Base-by-base conservation (phyloP, 37 sponge, comb jelly and placozoan genomes). In the Diacarnus erythraeanus region DNA sequence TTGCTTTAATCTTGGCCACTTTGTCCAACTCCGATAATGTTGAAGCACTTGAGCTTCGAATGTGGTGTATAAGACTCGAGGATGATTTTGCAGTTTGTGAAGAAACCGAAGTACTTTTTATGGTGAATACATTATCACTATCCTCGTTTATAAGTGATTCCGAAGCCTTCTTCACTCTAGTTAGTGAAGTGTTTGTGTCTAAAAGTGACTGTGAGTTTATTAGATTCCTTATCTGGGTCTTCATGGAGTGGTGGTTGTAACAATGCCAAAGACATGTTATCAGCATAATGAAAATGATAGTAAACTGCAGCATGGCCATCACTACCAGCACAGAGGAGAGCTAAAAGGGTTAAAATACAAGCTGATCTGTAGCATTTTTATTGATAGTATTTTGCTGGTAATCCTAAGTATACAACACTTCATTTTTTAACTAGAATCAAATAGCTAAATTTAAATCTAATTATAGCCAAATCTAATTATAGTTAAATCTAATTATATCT, bases 181-280 rank as follows among this genome's bases (percentile, higher is more conserved):
- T n/a, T n/a, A n/a, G n/a, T n/a, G n/a, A n/a, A 47, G 12, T 47
- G 51, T 47, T 47, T 47, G 6, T 47, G 51, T 47, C 12, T 6
- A 12, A 15, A 47, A 12, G 6, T 47, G 51, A 12, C 12, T 47
- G 6, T 6, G 6, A 12, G 10, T 31, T 31, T 35, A 12, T 25
- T 31, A 65, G 66, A 30, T 2, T 17, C 29, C 9, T 34, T 3
- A 65, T 5, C 9, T 65, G 33, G 29, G 2, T 26, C 2, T 25
- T 17, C 27, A 65, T 31, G 66, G 34, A 31, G 10, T 30, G 27
- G 34, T 65, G 66, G 34, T 10, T 65, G 66, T 65, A 30, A 30
- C 66, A 65, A 30, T 65, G 66, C 66, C 66, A 65, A 15, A 65
- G 66, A 26, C 27, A 65, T 17, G 34, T 34, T 17, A 65, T 2